Base-by-base conservation (phyloP, 2,113 vertebrate species). In the Grammomys surdaster region DNA sequence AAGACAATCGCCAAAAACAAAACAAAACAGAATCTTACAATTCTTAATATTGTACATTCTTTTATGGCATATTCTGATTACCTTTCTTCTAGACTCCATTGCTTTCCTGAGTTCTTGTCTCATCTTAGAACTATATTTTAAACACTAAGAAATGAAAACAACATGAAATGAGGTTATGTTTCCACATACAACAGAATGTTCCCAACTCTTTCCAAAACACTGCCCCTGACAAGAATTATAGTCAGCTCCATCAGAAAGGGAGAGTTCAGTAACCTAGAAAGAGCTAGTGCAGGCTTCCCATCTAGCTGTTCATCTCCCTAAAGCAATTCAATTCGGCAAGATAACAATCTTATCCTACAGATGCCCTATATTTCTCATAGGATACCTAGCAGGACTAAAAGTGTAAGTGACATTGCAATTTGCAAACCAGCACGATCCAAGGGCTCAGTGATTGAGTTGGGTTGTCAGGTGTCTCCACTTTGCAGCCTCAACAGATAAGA, bases 401-500 rank as follows among this genome's bases (percentile, higher is more conserved):
- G 76, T 43, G 26, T 90, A 94, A 92, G 48, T 92, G 81, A 88
- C 86, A 90, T 17, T 86, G 36, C 73, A 70, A 76, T 94, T 92
- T 76, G 86, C 51, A 81, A 85, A 31, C 7, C 48, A 89, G 65
- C 36, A 89, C 70, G 86, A 96, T 93, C 81, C 87, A 70, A 43
- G 11, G 88, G 26, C 95, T 91, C 36, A 78, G 5, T 70, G 81
- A 31, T 81, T 81, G 87, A 93, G 72, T 80, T 85, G 4, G 31
- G 6, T 22, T 90, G 58, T 90, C 82, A 86, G 16, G 5, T 63
- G 92, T 91, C 81, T 95, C 81, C 69, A 22, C 86, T 90, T 91
- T 96, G 65, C 65, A 94, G 48, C 72, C 90, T 94, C 12, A 3
- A 81, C 40, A 85, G 86, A 81, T 95, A 96, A 95, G 89, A 60